Conservation (phyloP, 2,113 vertebrate species). For the Pollachius pollachius region DNA sequence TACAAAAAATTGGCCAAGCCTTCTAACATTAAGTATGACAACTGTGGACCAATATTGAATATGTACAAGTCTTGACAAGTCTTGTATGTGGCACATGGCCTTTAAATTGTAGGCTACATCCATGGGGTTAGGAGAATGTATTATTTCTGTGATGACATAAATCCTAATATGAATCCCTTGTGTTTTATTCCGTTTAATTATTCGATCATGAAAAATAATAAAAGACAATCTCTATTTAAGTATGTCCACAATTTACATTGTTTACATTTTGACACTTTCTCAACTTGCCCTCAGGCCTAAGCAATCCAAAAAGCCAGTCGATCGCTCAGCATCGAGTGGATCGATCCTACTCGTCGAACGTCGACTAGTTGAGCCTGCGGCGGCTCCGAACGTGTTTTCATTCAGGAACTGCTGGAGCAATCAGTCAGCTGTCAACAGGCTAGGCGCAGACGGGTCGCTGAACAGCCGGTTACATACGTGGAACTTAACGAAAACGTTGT, state of each 20-base stretch:
- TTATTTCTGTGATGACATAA: too few relatives aligned
- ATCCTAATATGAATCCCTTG: too few relatives aligned
- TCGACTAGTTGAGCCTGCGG: slow-evolving; percentile 56
- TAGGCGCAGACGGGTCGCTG: slow-evolving; percentile 1
- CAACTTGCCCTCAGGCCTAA: neutral
- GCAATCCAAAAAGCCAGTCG: slow-evolving; percentile 5
- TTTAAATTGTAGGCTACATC: too few relatives aligned
- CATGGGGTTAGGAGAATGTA: too few relatives aligned
- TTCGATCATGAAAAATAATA: too few relatives aligned
- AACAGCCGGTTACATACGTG: slow-evolving; percentile 29
- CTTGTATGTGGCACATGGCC: too few relatives aligned
- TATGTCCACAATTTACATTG: slow-evolving; percentile 38
- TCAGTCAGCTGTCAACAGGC: slow-evolving; percentile 63
- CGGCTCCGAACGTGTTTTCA: slow-evolving; percentile 32
- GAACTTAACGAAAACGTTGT: slow-evolving; percentile 8
- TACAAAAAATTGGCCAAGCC: too few relatives aligned
- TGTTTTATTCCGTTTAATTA: too few relatives aligned
- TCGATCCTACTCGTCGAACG: neutral
- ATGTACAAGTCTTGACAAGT: too few relatives aligned
- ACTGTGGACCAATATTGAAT: too few relatives aligned
- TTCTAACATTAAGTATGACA: too few relatives aligned
- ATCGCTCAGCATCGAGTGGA: neutral
- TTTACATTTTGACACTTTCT: slow-evolving; percentile 42
- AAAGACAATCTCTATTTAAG: too few relatives aligned
- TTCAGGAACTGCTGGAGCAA: slow-evolving; percentile 59